Conservation (phyloP, 2,113 vertebrate species). For the Cyanistes caeruleus region DNA sequence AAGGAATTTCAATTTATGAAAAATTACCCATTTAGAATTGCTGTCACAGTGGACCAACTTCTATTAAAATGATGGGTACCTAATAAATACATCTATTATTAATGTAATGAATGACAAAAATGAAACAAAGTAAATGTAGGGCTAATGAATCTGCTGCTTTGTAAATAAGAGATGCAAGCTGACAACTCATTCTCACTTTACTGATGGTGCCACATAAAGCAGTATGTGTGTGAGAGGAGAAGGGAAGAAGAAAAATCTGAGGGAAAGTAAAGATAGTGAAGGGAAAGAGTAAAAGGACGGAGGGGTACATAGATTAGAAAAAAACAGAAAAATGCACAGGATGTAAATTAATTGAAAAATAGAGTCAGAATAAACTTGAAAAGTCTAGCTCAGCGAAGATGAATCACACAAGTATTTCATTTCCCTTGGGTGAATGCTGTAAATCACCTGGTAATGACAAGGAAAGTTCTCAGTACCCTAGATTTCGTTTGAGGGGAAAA, state of each 20-base stretch:
- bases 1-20: slow-evolving; percentile 75
- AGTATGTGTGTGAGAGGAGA: neutral
- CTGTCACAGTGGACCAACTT: slow-evolving; percentile 55
- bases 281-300: neutral
- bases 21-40: slow-evolving; percentile 67
- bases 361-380: neutral
- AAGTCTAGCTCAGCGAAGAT: neutral
- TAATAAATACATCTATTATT: slow-evolving; percentile 52
- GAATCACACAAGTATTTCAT: neutral
- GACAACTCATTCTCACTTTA: neutral
- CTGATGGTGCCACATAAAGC: neutral
- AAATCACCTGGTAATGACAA: neutral
- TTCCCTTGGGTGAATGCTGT: neutral
- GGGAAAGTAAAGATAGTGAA: neutral
- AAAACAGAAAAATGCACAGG: neutral
- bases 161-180: neutral
- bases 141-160: neutral
- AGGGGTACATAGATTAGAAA: neutral
- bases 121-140: neutral
- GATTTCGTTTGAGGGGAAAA: neutral
- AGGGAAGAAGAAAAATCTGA: neutral
- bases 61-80: slow-evolving; percentile 43
- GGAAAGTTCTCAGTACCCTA: neutral
- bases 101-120: slow-evolving; percentile 22
- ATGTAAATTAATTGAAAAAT: neutral